Percentiles rank a stretch among this genome's conserved stretches.
These are phyloP conservation scores for Selene dorsalis DNA, from an alignment of 2,797 vertebrate species.

Conservation along the genomic window DNA sequence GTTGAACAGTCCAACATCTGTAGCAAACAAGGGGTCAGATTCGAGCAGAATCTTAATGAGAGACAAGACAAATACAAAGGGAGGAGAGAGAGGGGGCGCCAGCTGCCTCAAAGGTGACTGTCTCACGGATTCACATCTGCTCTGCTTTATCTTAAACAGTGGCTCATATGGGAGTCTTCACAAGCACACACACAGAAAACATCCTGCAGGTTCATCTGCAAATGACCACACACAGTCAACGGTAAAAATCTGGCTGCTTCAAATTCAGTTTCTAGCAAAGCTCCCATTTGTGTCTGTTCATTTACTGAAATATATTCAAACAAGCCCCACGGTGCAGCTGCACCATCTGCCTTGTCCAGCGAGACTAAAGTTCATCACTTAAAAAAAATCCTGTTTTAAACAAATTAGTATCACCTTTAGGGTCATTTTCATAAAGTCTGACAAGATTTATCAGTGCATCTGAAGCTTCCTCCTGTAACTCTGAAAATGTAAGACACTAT, in stretches of 20 bases:
- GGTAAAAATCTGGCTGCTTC: neutral
- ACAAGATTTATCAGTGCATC: neutral
- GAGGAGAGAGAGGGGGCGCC: neutral
- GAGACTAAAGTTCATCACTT: neutral
- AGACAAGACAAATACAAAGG: neutral
- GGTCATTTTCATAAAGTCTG: neutral
- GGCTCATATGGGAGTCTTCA: slow-evolving; percentile 26
- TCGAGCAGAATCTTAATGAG: slow-evolving; percentile 65
- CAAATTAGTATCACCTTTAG: too few species aligned
- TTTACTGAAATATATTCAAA: neutral
- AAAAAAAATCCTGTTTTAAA: too few species aligned
- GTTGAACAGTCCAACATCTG: slow-evolving; percentile 59
- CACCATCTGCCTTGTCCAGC: neutral
- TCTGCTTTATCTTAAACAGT: slow-evolving; percentile 42
- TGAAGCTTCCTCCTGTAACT: neutral
- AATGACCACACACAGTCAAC: slow-evolving; percentile 1
- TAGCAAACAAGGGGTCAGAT: slow-evolving; percentile 54
- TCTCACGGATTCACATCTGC: slow-evolving; percentile 57
- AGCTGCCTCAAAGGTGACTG: slow-evolving; percentile 58
- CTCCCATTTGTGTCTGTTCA: neutral
- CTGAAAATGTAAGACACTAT: neutral
- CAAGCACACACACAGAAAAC: neutral
- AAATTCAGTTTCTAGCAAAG: neutral
- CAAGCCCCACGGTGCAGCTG: neutral
- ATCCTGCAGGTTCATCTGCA: slow-evolving; percentile 10